These are phyloP conservation scores for Chitala chitala DNA, from an alignment of 2,113 vertebrate genomes.

Conservation along the genomic window DNA sequence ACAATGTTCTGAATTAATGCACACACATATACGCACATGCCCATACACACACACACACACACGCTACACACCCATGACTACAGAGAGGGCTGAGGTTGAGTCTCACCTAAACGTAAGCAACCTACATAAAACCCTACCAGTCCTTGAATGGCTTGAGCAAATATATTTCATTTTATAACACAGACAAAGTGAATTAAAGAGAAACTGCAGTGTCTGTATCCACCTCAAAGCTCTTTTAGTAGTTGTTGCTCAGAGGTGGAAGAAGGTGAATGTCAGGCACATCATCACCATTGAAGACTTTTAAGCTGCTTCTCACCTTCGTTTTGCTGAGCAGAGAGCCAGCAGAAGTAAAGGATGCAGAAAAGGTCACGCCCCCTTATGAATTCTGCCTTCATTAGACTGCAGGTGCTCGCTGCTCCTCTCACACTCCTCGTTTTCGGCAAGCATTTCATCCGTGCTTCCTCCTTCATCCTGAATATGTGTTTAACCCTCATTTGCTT, in stretches of 20 bases:
- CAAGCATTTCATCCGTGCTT: neutral
- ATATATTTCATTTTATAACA: no score
- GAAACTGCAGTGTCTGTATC: no score
- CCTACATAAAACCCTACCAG: neutral
- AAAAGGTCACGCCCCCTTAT: neutral
- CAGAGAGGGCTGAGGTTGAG: conserved; percentile 30
- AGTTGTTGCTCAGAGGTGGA: neutral
- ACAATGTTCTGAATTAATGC: neutral
- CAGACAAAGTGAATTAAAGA: no score
- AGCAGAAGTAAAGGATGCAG: neutral
- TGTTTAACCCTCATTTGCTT: conserved; percentile 19
- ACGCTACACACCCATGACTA: conserved; percentile 4
- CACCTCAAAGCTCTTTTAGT: neutral
- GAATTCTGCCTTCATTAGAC: neutral
- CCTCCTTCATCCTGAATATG: neutral
- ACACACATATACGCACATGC: neutral
- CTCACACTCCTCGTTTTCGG: neutral
- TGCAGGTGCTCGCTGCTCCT: neutral
- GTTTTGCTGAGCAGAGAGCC: neutral
- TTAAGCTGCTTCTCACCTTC: neutral
- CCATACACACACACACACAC: neutral
- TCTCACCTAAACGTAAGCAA: neutral
- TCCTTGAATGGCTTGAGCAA: neutral
- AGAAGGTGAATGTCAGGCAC: neutral
- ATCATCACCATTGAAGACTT: neutral